phyloP scores from a whole-genome alignment of 2,113 vertebrate species.

The Prolemur simus region DNA sequence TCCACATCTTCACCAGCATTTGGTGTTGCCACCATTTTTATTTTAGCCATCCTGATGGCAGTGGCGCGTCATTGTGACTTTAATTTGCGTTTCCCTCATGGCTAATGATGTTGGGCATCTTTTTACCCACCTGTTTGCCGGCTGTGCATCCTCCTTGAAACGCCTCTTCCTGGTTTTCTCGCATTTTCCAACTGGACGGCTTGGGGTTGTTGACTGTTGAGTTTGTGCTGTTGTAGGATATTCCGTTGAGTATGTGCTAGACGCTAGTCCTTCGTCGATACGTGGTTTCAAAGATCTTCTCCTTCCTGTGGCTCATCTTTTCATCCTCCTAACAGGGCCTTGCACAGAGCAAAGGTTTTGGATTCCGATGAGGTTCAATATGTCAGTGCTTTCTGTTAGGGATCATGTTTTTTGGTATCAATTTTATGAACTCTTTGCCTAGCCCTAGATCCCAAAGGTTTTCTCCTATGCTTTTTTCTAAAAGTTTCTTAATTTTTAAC shows the following conservation, averaged over 20 bases:
- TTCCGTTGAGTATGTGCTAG: no score
- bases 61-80: accelerated
- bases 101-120: neutral
- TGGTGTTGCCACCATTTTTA: no score
- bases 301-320: neutral
- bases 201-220: neutral
- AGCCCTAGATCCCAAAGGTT: neutral
- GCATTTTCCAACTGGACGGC: neutral
- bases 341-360: neutral
- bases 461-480: neutral
- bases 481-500: neutral
- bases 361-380: neutral
- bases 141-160: neutral
- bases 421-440: no score
- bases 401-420: neutral
- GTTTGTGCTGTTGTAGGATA: no score
- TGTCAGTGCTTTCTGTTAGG: neutral
- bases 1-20: neutral
- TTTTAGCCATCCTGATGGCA: neutral
- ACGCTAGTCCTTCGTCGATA: neutral
- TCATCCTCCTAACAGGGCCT: neutral
- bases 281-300: neutral
- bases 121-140: neutral
- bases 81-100: neutral
- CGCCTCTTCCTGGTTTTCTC: neutral